Conservation (phyloP, 2,888 invertebrate genomes). For the Pteria penguin region DNA sequence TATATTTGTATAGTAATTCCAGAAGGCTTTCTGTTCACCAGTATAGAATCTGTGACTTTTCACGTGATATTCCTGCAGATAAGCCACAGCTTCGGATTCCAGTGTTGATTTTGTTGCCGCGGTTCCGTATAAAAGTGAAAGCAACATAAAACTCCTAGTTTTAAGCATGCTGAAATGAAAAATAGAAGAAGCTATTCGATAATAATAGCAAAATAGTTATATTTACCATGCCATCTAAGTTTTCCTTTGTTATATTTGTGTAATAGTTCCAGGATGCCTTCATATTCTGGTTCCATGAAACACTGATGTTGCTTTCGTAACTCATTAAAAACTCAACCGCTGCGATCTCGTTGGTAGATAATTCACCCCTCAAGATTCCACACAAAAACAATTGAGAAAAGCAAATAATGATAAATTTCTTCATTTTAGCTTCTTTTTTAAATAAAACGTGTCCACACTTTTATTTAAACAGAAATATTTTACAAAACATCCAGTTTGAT, state of each 20-base stretch:
- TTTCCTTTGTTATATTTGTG: conserved; percentile 35
- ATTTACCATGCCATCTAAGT: conserved; percentile 31
- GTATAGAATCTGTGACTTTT: background rate
- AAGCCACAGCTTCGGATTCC: background rate
- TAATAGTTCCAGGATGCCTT: conserved; percentile 38
- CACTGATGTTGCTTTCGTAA: conserved; percentile 9
- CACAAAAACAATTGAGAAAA: too few species aligned
- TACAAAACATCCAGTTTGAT: too few species aligned
- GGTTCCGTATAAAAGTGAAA: background rate
- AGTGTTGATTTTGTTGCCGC: background rate
- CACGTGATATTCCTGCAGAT: background rate
- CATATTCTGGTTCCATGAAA: conserved; percentile 23
- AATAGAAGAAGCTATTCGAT: too few species aligned
- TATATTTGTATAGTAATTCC: background rate
- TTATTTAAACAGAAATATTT: too few species aligned
- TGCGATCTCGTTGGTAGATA: background rate
- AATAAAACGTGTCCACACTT: too few species aligned
- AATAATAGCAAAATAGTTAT: too few species aligned
- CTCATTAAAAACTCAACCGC: conserved; percentile 1
- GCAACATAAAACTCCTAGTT: too few species aligned
- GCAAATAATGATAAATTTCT: too few species aligned
- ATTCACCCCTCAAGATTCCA: too few species aligned
- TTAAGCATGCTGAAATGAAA: too few species aligned
- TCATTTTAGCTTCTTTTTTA: too few species aligned
- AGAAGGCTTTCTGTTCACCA: background rate